Evolutionary conservation across 2,797 vertebrate genomes (phyloP), one percentile per base, ranked within the genome.

Genomic region (Okamejei kenojei): DNA sequence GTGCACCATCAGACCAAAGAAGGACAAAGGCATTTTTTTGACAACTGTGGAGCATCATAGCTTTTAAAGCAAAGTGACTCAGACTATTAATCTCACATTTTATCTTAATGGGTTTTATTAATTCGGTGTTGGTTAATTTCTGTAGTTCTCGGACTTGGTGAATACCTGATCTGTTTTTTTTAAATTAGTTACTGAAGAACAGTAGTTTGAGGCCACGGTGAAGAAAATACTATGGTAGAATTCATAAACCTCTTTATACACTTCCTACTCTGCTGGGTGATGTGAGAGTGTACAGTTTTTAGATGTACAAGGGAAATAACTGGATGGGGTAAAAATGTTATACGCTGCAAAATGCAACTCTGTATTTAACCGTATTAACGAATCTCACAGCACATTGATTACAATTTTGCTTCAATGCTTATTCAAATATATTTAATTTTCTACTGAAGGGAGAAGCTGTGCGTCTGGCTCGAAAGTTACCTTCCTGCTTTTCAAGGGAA

Each of bases 401-500:
- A 80, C 58, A 80, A 93, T 79, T 78, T 63, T 79, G n/a, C 19
- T 29, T 93, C 35, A 91, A 93, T 32, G n/a, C 32, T 79, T 81
- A 79, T 79, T 93, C 32, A 68, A 29, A 65, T 78, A 4, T 38
- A 54, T 93, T 93, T 93, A 94, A 94, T 94, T 94, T 93, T 58
- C 94, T 93, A 94, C 93, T 77, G 68, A 94, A 99, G 99, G 98
- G 97, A 84, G 98, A 99, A 96, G 98, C 98, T 3, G 98, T 99
- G 0, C 97, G 98, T 93, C 96, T 99, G 4, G 96, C 96, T 93
- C 97, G 98, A 90, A 98, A 99, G 95, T 94, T 99, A 94, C 97
- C 98, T 17, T 94, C 97, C 73, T 96, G 95, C 94, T 95, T 98
- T 93, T 96, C 97, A 93, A 96, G 96, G 95, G 97, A 97, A n/a